phyloP scores from a whole-genome alignment of 2,888 invertebrate genomes.

The Teleogryllus oceanicus region DNA sequence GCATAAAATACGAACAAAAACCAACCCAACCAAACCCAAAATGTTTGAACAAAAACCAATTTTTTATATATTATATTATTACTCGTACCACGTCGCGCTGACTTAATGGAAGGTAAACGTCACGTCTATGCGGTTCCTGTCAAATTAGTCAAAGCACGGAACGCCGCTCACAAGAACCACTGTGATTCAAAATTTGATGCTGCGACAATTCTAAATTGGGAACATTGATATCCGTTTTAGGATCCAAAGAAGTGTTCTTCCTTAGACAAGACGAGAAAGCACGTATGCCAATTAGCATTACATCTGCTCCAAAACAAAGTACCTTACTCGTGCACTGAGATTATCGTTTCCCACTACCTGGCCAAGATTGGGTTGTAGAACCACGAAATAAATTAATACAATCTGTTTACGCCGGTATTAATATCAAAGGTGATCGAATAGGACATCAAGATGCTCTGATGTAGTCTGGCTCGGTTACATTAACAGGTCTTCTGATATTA shows the following conservation, averaged over 20 bases:
- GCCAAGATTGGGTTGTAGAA: not conserved
- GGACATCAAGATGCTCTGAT: too few species aligned
- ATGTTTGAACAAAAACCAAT: too few species aligned
- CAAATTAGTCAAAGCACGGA: not conserved
- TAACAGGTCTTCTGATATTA: too few species aligned
- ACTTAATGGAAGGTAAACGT: too few species aligned
- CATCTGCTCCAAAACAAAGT: not conserved
- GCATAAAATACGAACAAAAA: too few species aligned
- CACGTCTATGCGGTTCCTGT: not conserved
- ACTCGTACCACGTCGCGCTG: too few species aligned
- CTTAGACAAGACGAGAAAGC: not conserved
- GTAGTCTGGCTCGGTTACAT: too few species aligned
- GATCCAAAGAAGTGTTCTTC: not conserved
- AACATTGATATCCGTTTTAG: not conserved
- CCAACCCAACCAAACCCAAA: too few species aligned
- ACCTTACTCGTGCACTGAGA: not conserved
- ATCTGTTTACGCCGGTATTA: not conserved
- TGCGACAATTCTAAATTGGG: not conserved
- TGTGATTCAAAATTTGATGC: not conserved
- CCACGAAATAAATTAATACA: not conserved
- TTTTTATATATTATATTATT: too few species aligned
- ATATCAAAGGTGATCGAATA: not conserved
- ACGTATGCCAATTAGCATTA: not conserved
- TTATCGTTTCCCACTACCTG: not conserved
- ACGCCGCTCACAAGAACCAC: not conserved